Conservation (phyloP, 37 sponge, comb jelly and placozoan species). For the Ianthella basta region DNA sequence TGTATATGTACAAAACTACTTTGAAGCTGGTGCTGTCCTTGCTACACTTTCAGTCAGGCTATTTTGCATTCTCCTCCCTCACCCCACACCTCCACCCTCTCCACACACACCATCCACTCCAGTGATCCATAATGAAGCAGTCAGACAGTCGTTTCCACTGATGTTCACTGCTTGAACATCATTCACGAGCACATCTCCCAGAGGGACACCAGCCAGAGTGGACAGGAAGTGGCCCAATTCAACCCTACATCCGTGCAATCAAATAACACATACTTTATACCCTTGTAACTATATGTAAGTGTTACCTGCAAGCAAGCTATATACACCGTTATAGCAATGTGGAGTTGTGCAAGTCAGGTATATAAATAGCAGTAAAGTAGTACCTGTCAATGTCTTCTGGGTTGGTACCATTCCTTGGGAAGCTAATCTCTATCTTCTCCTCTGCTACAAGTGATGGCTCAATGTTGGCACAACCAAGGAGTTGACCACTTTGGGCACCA, state of each 20-base stretch:
- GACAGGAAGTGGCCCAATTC: conserved; percentile 1
- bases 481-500: not conserved
- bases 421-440: not conserved
- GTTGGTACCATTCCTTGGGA: not conserved
- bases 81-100: too few species aligned
- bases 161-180: not conserved
- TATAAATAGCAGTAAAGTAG: not conserved
- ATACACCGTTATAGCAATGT: too few species aligned
- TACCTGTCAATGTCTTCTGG: not conserved
- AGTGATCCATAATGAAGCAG: not conserved
- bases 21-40: too few species aligned
- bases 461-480: not conserved
- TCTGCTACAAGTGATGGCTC: conserved; percentile 7
- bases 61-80: too few species aligned
- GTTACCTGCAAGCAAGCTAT: too few species aligned
- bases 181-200: conserved; percentile 3
- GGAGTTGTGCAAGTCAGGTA: not conserved
- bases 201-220: not conserved
- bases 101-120: conserved; percentile 18
- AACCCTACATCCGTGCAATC: not conserved
- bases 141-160: not conserved
- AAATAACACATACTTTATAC: not conserved
- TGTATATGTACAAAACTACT: too few species aligned
- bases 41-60: too few species aligned
- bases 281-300: too few species aligned